These are phyloP conservation scores for Sericinus montela DNA, from an alignment of 2,888 invertebrate genomes.

Conservation along the genomic window DNA sequence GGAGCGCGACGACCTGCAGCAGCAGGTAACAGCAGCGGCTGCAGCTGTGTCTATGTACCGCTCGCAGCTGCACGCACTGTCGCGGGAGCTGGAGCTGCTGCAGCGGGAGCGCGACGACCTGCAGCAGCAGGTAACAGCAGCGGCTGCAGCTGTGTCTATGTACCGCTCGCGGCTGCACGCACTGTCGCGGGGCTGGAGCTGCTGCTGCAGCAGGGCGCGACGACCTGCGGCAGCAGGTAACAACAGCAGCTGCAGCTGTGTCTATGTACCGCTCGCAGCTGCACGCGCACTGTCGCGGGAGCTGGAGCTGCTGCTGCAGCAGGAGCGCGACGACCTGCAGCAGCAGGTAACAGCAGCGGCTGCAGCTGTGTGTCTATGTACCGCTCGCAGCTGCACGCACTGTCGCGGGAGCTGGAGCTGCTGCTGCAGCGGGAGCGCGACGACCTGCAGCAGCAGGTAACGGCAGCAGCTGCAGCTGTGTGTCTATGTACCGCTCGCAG, in stretches of 20 bases:
- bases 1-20: constrained; percentile 85
- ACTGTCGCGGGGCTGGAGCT: constrained; percentile 80
- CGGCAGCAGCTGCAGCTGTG: constrained; percentile 26
- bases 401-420: constrained; percentile 79
- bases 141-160: constrained; percentile 29
- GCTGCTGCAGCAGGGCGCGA: constrained; percentile 82
- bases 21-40: constrained; percentile 79
- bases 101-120: constrained; percentile 85
- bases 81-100: constrained; percentile 80
- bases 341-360: constrained; percentile 80
- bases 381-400: constrained; percentile 49
- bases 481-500: constrained; percentile 41
- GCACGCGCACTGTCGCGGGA: constrained; percentile 75
- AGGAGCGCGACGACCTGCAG: constrained; percentile 84
- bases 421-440: constrained; percentile 82
- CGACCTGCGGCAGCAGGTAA: constrained; percentile 87
- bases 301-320: constrained; percentile 81
- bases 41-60: constrained; percentile 31
- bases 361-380: constrained; percentile 36
- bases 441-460: constrained; percentile 75
- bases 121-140: constrained; percentile 82
- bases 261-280: constrained; percentile 39
- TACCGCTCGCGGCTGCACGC: constrained; percentile 40
- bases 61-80: constrained; percentile 59
- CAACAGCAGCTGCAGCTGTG: constrained; percentile 13